Evolutionary conservation across 1,140 invertebrate species (phyloP).

Genomic region (Megalopta genalis): DNA sequence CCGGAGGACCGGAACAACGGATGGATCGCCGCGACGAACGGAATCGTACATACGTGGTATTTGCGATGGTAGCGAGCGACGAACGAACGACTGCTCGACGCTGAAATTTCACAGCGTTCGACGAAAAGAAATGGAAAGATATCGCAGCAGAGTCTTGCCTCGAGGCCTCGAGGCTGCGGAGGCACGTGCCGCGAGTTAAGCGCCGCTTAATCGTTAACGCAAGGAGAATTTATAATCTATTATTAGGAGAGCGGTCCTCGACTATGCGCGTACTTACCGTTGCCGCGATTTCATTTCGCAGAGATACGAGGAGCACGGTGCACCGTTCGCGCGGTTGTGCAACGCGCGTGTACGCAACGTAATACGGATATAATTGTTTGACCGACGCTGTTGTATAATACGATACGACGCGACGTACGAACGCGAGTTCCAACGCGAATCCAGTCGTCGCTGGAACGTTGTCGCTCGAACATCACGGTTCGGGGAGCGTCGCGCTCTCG

Average conservation of each 20-base stretch:
- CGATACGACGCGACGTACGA: neutral
- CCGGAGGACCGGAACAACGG: too few relatives aligned
- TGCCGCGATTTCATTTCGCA: neutral
- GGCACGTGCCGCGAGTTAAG: neutral
- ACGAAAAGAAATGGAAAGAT: too few relatives aligned
- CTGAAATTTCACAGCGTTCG: too few relatives aligned
- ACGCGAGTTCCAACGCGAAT: slow-evolving; percentile 45
- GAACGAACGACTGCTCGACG: too few relatives aligned
- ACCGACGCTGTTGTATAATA: slow-evolving; percentile 62
- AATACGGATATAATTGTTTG: slow-evolving; percentile 72
- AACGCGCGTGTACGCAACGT: slow-evolving; percentile 60
- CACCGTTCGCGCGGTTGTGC: slow-evolving; percentile 37
- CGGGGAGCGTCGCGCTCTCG: too few relatives aligned
- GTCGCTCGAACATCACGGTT: slow-evolving; percentile 10
- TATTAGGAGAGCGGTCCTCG: too few relatives aligned
- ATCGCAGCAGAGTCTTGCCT: too few relatives aligned
- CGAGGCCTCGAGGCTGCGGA: too few relatives aligned
- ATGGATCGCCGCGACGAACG: too few relatives aligned
- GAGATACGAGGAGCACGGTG: neutral
- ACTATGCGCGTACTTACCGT: neutral
- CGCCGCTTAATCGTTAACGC: neutral
- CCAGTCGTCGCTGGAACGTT: slow-evolving; percentile 51
- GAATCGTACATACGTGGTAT: too few relatives aligned
- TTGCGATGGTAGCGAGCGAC: too few relatives aligned
- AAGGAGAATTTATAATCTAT: neutral